Percentiles rank a stretch among this genome's conserved stretches.
Conservation (phyloP, 2,888 invertebrate species). For the Lagria hirta region DNA sequence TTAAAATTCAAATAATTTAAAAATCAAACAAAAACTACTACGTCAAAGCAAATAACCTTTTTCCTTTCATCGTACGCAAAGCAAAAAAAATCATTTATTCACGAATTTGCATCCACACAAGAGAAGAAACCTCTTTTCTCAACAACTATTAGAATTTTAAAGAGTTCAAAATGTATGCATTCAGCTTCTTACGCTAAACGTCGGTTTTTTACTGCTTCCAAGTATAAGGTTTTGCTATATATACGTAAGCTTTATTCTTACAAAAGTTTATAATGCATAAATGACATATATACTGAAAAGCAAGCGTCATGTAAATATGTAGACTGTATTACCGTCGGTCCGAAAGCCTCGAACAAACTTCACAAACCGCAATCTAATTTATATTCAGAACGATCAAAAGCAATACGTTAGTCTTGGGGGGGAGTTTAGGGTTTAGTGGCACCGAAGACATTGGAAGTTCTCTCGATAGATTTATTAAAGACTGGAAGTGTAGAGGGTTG, state of each 20-base stretch:
- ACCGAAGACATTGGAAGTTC: constrained; percentile 25
- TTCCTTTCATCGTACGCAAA: no score
- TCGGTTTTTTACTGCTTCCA: constrained; percentile 2
- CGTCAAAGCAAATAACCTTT: no score
- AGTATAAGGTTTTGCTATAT: constrained; percentile 5
- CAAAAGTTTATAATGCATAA: constrained; percentile 8
- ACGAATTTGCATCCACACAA: background rate
- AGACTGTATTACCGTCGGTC: constrained; percentile 33
- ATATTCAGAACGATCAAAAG: constrained; percentile 35
- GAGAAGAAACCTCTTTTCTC: constrained; percentile 1
- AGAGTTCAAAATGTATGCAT: constrained; percentile 11
- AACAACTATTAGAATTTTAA: constrained; percentile 13
- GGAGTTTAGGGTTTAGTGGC: constrained; percentile 30
- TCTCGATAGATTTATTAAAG: constrained; percentile 25
- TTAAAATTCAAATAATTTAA: no score
- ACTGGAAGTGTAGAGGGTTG: no score
- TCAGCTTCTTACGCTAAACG: constrained; percentile 4
- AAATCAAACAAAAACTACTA: no score
- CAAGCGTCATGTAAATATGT: constrained; percentile 29
- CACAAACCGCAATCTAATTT: constrained; percentile 32
- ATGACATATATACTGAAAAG: constrained; percentile 19
- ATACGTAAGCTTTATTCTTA: constrained; percentile 8
- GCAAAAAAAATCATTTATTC: constrained; percentile 11
- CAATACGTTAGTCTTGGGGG: constrained; percentile 36
- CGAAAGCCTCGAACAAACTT: constrained; percentile 19